Evolutionary conservation across 30 jellyfish, hydroid and myxozoan genomes (phyloP), one percentile per base, ranked within the genome.

Genomic region (Pelagia noctiluca): DNA sequence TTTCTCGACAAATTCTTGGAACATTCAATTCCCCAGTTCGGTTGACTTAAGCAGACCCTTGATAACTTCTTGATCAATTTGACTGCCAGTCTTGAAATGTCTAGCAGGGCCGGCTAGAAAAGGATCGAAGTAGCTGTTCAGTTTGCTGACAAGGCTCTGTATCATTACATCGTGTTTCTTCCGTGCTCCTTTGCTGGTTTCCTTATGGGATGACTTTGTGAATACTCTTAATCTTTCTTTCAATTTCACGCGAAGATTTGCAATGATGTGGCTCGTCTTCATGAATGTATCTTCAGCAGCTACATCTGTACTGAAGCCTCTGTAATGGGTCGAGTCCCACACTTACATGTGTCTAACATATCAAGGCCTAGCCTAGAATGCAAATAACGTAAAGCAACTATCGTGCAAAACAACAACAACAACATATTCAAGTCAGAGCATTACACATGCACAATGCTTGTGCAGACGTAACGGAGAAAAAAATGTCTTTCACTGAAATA

Each of bases 141-240:
- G 53, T 35, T 73, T 29, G 16, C 25, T 5, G 29, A 73, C 10
- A 48, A 50, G 74, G 78, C 73, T 50, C 2, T 46, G 21, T 3
- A 73, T 73, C 73, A 73, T 46, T 73, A 3, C 53, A 10, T 37
- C 73, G 23, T 0, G 85, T 31, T 68, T 31, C 81, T 68, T 68
- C 7, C 4, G 19, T 35, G 81, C 81, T 5, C 90, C 87, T 3
- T 12, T 36, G 3, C 87, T 48, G 24, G 63, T 50, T 64, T 79
- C 86, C 64, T 79, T 64, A 87, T 79, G 90, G 64, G 11, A 78
- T 37, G 69, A 61, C 66, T 71, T 21, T 37, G 85, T 63, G 13
- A 79, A 8, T 2, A 48, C 54, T 10, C 25, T 29, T 7, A 75
- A 50, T 25, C 53, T 47, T 8, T 50, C 86, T 75, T 75, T 47